phyloP scores from a whole-genome alignment of 2,888 invertebrate species.

The Seira musarum region DNA sequence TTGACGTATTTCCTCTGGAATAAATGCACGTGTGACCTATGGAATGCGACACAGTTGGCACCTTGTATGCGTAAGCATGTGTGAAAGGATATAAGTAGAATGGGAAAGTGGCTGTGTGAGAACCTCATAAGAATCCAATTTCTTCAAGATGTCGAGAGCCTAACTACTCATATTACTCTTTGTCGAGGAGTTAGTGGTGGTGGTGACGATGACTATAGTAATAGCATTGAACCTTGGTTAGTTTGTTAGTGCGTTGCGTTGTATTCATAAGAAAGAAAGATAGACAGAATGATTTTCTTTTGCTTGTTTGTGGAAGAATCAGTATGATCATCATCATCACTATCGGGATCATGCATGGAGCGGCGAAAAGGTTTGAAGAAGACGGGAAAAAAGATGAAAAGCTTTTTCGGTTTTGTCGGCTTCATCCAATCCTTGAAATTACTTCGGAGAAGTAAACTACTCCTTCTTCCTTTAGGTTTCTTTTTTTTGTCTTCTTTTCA shows the following conservation, averaged over 20 bases:
- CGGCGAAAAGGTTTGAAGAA: too few relatives aligned
- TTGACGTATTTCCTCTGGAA: slow-evolving; percentile 14
- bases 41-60: slow-evolving; percentile 68
- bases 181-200: slow-evolving; percentile 58
- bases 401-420: slow-evolving; percentile 49
- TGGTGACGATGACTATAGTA: too few relatives aligned
- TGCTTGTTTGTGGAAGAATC: slow-evolving; percentile 39
- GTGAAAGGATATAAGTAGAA: slow-evolving; percentile 45
- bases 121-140: slow-evolving; percentile 69
- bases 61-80: slow-evolving; percentile 49
- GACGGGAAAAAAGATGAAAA: slow-evolving; percentile 28
- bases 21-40: slow-evolving; percentile 69
- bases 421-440: slow-evolving; percentile 48
- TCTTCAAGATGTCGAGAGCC: slow-evolving; percentile 67
- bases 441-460: too few relatives aligned
- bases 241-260: slow-evolving; percentile 27
- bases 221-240: not conserved
- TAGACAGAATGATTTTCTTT: slow-evolving; percentile 17
- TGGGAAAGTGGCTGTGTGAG: slow-evolving; percentile 59
- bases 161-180: slow-evolving; percentile 69
- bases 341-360: not conserved
- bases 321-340: slow-evolving; percentile 32
- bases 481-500: too few relatives aligned
- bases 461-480: too few relatives aligned
- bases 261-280: slow-evolving; percentile 25